Percentiles rank a stretch among this genome's conserved stretches.
These are phyloP conservation scores for Eulimnadia texana DNA, from an alignment of 1,140 invertebrate genomes.

Conservation along the genomic window DNA sequence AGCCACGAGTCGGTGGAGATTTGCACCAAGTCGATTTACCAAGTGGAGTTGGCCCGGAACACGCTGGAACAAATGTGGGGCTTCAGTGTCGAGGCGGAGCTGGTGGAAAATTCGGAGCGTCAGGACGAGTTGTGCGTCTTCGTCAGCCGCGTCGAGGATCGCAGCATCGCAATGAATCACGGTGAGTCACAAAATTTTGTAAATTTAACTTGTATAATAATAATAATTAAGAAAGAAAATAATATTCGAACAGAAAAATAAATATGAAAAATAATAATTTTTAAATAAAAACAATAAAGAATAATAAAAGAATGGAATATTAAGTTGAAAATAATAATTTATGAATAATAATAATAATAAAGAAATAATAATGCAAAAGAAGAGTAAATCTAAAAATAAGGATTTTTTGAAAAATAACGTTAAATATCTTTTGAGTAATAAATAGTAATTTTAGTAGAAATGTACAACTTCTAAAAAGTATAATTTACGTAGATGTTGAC, in stretches of 20 bases:
- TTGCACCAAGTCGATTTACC: slow-evolving; percentile 90
- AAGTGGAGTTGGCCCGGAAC: slow-evolving; percentile 78
- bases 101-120: slow-evolving; percentile 85
- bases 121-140: slow-evolving; percentile 95
- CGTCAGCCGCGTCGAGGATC: slow-evolving; percentile 84
- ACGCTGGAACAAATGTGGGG: slow-evolving; percentile 92
- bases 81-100: slow-evolving; percentile 89
- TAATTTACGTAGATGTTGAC: no score
- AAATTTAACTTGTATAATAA: not conserved
- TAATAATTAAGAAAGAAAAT: not conserved
- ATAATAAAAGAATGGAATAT: no score
- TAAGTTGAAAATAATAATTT: no score
- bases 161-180: slow-evolving; percentile 86
- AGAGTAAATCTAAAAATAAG: no score
- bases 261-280: no score
- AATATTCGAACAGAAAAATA: not conserved
- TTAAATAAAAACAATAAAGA: no score
- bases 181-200: slow-evolving; percentile 41
- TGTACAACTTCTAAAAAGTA: no score
- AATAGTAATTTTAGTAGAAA: no score
- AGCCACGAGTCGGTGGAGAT: slow-evolving; percentile 92
- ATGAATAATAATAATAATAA: no score
- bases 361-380: no score
- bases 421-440: no score
- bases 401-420: no score